A percentile compares a stretch with the other conserved stretches of the same genome.
These are phyloP conservation scores for Chromis chromis DNA, from an alignment of 2,797 vertebrate genomes.

Conservation along the genomic window DNA sequence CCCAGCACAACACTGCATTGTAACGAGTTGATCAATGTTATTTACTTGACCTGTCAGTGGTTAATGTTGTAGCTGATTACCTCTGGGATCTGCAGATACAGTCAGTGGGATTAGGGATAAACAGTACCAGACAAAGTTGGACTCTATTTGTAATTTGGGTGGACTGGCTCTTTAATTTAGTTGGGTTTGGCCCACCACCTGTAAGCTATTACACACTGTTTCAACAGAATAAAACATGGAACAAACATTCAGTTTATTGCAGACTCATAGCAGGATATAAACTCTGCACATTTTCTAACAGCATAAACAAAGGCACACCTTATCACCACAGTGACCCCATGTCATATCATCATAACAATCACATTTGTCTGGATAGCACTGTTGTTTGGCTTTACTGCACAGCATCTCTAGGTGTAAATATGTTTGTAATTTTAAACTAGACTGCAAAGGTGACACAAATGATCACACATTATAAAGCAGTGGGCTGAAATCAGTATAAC, in stretches of 20 bases:
- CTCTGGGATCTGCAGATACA: too few species aligned
- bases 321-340: not conserved
- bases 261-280: not conserved
- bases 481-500: too few species aligned
- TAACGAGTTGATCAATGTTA: too few species aligned
- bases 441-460: not conserved
- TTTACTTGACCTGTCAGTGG: too few species aligned
- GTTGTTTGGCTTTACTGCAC: not conserved
- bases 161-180: too few species aligned
- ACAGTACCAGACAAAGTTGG: not conserved
- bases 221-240: not conserved
- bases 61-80: too few species aligned
- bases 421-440: not conserved
- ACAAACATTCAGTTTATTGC: not conserved
- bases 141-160: not conserved
- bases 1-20: too few species aligned
- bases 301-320: not conserved
- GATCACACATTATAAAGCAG: too few species aligned
- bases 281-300: not conserved
- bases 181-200: not conserved
- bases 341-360: too few species aligned
- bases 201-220: not conserved
- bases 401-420: not conserved
- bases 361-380: too few species aligned
- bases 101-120: not conserved